phyloP scores from a whole-genome alignment of 1,140 invertebrate genomes.

The Drosophila subpulchrella region DNA sequence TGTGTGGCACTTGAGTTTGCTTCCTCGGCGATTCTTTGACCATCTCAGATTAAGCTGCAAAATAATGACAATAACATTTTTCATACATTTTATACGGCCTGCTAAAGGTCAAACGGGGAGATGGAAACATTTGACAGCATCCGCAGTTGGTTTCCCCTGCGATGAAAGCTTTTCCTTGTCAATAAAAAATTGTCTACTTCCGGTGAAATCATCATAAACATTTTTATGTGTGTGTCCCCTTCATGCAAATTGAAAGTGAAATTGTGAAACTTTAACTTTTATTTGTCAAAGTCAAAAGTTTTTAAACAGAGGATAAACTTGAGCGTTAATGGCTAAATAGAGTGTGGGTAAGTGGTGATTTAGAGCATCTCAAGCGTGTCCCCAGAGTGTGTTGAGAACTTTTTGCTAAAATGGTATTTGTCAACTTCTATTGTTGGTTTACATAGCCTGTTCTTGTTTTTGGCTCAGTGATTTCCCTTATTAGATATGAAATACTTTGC shows the following conservation, averaged over 20 bases:
- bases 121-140: conserved; percentile 47
- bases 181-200: conserved; percentile 53
- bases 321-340: conserved; percentile 35
- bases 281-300: conserved; percentile 36
- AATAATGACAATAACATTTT: conserved; percentile 22
- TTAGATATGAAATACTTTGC: conserved; percentile 21
- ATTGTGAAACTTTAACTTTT: conserved; percentile 21
- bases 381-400: conserved; percentile 9
- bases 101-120: conserved; percentile 18
- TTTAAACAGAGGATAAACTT: conserved; percentile 37
- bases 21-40: conserved; percentile 11
- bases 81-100: conserved; percentile 14
- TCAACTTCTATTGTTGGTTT: conserved; percentile 19
- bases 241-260: conserved; percentile 48
- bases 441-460: neutral
- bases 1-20: conserved; percentile 69
- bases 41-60: conserved; percentile 25
- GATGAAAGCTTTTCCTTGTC: conserved; percentile 52
- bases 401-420: conserved; percentile 23
- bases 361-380: conserved; percentile 3
- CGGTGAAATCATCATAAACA: conserved; percentile 42
- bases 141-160: conserved; percentile 46
- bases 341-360: conserved; percentile 7
- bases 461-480: conserved; percentile 12
- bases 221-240: neutral